Base-by-base conservation (phyloP, 1,140 invertebrate genomes). In the Hylyphantes graminicola region DNA sequence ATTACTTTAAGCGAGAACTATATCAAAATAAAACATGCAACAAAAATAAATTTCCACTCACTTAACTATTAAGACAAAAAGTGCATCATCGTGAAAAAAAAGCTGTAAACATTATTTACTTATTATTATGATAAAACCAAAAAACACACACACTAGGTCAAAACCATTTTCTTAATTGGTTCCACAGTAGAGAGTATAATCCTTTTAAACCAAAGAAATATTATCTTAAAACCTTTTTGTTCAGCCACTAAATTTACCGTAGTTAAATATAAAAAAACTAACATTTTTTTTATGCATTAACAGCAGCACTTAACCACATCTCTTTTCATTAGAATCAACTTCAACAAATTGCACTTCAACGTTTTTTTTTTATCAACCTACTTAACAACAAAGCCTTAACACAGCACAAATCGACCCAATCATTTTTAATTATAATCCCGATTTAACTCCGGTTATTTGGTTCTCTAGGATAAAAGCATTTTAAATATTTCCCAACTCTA, bases 341-440 rank as follows among this genome's bases (percentile, higher is more conserved):
- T 57, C 57, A 64, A 76, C 74, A 76, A 76, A 76, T 76, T 57
- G 51, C 59, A 76, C 74, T 76, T 76, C 74, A 76, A 64, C 59
- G 51, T 76, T 67, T 61, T 61, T 61, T 61, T 74, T 76, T 63
- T 35, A 50, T 59, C 48, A 57, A 64, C 35, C 48, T 21, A 76
- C 35, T 63, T 61, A 51, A 63, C 64, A 76, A 76, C 64, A 76
- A 76, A 50, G 48, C 57, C 74, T 76, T 76, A 76, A 76, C 21
- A 76, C 57, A 59, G 59, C 57, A 76, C 55, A 76, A 76, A 76
- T 63, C 59, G 57, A 50, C 57, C 59, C 74, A 64, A 76, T 76
- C 74, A 50, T 76, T 76, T 76, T 76, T 63, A 76, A 76, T 76
- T 76, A 76, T 76, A 76, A 55, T 76, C 59, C 74, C 72, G 57